Percentiles rank a stretch among this genome's conserved stretches.
Evolutionary conservation across 2,797 vertebrate genomes (phyloP).

Genomic region (Eleutherodactylus coqui): DNA sequence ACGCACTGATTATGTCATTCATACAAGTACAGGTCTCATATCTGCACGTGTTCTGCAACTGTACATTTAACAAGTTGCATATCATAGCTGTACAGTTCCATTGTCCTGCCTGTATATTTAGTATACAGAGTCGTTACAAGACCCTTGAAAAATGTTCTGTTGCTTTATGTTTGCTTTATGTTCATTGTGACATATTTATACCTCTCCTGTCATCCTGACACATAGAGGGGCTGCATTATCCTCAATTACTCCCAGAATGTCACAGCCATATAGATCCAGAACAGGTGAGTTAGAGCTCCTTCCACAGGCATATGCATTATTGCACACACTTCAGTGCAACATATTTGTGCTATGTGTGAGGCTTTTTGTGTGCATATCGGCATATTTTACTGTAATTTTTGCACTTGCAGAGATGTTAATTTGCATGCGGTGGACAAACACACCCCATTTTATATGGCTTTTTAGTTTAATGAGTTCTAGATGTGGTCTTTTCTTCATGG

Average conservation of each 20-base stretch:
- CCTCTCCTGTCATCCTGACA: neutral
- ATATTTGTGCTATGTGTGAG: too few relatives aligned
- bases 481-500: too few relatives aligned
- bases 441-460: too few relatives aligned
- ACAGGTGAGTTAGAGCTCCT: neutral
- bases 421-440: too few relatives aligned
- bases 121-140: neutral
- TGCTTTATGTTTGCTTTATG: neutral
- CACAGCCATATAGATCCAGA: neutral
- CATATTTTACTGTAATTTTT: too few relatives aligned
- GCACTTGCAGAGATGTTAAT: too few relatives aligned
- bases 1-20: constrained; percentile 52
- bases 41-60: constrained; percentile 38
- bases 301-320: too few relatives aligned
- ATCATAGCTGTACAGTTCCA: constrained; percentile 1
- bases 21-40: constrained; percentile 6
- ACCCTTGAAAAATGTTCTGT: neutral
- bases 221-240: neutral
- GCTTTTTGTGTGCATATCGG: too few relatives aligned
- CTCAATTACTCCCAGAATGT: neutral
- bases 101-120: neutral
- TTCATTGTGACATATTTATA: constrained; percentile 17
- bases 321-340: too few relatives aligned
- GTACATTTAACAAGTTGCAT: constrained; percentile 20
- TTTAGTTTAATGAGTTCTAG: too few relatives aligned